Conservation (phyloP, 2,113 vertebrate species). For the Butorides virescens region DNA sequence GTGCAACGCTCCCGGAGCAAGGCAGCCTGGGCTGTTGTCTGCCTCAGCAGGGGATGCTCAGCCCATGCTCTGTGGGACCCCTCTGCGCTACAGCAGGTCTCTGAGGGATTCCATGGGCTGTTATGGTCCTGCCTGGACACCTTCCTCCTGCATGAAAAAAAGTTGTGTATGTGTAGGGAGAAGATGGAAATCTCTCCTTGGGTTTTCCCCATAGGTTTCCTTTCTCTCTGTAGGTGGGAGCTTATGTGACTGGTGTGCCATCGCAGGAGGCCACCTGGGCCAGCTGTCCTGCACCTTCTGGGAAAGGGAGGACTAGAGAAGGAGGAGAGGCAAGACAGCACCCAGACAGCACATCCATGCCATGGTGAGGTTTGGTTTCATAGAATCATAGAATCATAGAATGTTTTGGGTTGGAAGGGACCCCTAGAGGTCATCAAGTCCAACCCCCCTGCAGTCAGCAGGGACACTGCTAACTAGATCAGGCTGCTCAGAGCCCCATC, state of each 20-base stretch:
- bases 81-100: neutral
- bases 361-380: neutral
- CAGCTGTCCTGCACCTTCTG: neutral
- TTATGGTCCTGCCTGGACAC: neutral
- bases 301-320: neutral
- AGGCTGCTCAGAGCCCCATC: too few species aligned
- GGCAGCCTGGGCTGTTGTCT: fast-evolving
- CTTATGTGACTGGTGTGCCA: neutral
- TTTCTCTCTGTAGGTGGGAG: neutral
- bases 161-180: neutral
- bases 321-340: neutral
- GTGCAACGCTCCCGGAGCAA: neutral
- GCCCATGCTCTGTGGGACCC: neutral
- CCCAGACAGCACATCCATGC: neutral
- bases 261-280: neutral
- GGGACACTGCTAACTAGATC: too few species aligned
- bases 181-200: neutral
- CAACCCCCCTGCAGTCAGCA: too few species aligned
- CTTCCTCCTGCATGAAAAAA: neutral
- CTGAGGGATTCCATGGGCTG: neutral
- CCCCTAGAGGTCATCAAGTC: too few species aligned
- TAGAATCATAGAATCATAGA: too few species aligned
- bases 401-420: too few species aligned
- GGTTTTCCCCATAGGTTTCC: neutral
- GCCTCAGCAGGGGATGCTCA: neutral